A percentile compares a stretch with the other conserved stretches of the same genome.
Evolutionary conservation across 2,888 invertebrate species (phyloP).

Genomic region (Chymomyza caudatula): DNA sequence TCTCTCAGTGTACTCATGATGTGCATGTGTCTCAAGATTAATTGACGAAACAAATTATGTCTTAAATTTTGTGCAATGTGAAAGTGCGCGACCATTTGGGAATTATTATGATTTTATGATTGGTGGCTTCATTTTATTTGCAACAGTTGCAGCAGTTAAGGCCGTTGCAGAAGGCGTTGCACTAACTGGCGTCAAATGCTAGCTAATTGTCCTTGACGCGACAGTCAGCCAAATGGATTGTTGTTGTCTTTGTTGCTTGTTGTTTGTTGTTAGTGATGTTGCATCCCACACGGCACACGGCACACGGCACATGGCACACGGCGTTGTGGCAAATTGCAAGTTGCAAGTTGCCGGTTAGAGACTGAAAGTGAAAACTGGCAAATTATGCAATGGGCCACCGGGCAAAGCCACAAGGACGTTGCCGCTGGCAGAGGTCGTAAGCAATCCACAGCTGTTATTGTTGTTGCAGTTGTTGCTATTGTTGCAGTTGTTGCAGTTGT

Average conservation of each 20-base stretch:
- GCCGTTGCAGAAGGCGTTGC: slow-evolving; percentile 1
- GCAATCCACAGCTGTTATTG: background rate
- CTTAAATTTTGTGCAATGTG: slow-evolving; percentile 53
- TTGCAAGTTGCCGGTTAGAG: slow-evolving; percentile 61
- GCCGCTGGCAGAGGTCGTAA: slow-evolving; percentile 31
- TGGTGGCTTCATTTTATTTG: slow-evolving; percentile 11
- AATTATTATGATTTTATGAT: slow-evolving; percentile 14
- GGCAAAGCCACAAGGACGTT: slow-evolving; percentile 64
- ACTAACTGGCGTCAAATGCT: slow-evolving; percentile 54
- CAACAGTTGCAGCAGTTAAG: background rate
- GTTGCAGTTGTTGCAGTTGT: slow-evolving; percentile 1
- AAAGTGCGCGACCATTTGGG: slow-evolving; percentile 48
- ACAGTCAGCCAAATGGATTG: background rate
- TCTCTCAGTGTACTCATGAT: background rate
- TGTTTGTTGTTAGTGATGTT: background rate
- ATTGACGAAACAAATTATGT: slow-evolving; percentile 29
- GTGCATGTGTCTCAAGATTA: slow-evolving; percentile 37
- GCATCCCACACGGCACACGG: slow-evolving; percentile 31
- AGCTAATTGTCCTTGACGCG: slow-evolving; percentile 63
- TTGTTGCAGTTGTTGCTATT: slow-evolving; percentile 1
- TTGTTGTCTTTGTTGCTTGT: slow-evolving; percentile 30
- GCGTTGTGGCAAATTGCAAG: slow-evolving; percentile 61
- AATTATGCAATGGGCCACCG: slow-evolving; percentile 60
- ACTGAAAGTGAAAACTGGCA: slow-evolving; percentile 66
- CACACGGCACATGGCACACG: slow-evolving; percentile 56